Evolutionary conservation across 2,797 vertebrate species (phyloP), one percentile per base, ranked within the genome.

Genomic region (Pseudomugil gertrudae): DNA sequence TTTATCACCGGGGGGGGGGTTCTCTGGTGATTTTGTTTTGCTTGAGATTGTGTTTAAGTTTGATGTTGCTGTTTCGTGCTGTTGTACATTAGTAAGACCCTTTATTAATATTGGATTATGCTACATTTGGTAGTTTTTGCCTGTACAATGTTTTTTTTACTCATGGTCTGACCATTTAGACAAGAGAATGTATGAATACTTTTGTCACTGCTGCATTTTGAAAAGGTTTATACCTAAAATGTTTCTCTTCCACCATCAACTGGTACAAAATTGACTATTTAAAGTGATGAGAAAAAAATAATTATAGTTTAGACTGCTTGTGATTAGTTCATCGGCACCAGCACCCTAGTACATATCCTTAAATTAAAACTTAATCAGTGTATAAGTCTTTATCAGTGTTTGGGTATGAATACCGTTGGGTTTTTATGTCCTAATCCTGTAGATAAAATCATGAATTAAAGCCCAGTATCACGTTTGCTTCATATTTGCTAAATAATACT

Each of bases 351-450:
- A 19, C 14, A 29, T 27, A 19, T 4, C 33, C 23, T 9, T 29
- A 35, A 19, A n/a, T n/a, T n/a, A n/a, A n/a, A n/a, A n/a, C n/a
- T n/a, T n/a, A n/a, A n/a, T n/a, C 21, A 29, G 3, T 43, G 56
- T 33, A 23, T 40, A 30, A 19, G 9, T 4, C 29, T 43, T 35
- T 66, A 65, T 63, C 45, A 47, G 14, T 15, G 35, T 60, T 66
- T 73, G 54, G 7, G 26, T 69, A 29, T 56, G 67, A 69, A 59
- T 64, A 26, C 9, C 3, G 17, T 0, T 17, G 4, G 57, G 23
- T 32, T 21, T 32, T 2, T 3, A 24, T 38, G 30, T 65, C 4
- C 27, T 6, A 60, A 7, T 26, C 17, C 29, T 40, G 30, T 21
- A 63, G 30, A 45, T 9, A 63, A 24, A 57, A 36, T 33, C 3